Evolutionary conservation across 1,140 invertebrate genomes (phyloP).

Genomic region (Brachystomella parvula): DNA sequence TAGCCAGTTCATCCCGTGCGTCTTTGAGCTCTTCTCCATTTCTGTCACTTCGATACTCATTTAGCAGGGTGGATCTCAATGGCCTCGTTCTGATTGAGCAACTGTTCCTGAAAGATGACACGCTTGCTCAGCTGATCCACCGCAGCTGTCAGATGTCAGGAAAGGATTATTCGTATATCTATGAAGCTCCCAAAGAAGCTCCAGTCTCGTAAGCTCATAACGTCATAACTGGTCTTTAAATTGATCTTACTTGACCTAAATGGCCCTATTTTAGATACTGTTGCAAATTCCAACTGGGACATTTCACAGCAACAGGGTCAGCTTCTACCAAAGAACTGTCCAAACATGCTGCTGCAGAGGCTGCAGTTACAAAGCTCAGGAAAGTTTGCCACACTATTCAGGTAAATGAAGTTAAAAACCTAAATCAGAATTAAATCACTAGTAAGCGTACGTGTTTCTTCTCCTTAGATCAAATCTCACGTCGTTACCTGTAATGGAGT

Average conservation of each 20-base stretch:
- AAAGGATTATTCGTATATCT: conserved; percentile 3
- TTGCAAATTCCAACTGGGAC: conserved; percentile 42
- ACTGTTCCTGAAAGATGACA: conserved; percentile 8
- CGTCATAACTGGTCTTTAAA: neutral
- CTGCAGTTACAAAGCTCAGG: conserved; percentile 44
- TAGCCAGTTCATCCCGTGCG: neutral
- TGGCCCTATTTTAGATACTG: conserved; percentile 14
- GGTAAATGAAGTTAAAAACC: conserved; percentile 41
- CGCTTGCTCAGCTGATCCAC: conserved; percentile 13
- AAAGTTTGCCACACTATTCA: conserved; percentile 50
- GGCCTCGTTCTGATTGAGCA: conserved; percentile 21
- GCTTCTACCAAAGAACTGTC: conserved; percentile 43
- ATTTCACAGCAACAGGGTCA: conserved; percentile 39
- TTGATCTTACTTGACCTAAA: neutral
- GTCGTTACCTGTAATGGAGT: neutral
- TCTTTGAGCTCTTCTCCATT: neutral
- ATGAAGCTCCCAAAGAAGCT: neutral
- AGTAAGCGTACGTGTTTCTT: neutral
- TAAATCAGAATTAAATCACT: too few species aligned
- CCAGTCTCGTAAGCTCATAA: neutral
- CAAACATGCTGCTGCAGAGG: conserved; percentile 44
- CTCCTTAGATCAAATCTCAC: neutral
- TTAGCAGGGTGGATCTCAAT: neutral
- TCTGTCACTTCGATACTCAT: neutral
- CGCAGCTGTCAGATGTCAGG: conserved; percentile 25